phyloP scores from a whole-genome alignment of 2,797 vertebrate genomes.

The Danio jaintianensis region DNA sequence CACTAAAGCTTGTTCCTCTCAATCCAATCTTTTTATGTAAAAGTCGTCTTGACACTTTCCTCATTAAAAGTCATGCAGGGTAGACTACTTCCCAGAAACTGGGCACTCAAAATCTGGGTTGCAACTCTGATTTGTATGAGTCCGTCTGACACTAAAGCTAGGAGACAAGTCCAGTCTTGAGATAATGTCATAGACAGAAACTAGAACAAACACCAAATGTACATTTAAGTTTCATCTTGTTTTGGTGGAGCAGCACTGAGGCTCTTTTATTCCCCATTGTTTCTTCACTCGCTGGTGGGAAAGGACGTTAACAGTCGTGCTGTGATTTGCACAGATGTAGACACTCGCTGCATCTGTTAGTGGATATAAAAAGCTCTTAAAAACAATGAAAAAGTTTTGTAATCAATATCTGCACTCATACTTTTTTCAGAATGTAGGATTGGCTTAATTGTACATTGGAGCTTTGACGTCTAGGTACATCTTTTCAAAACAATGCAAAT shows the following conservation, averaged over 20 bases:
- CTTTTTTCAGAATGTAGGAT: background rate
- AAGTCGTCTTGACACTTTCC: background rate
- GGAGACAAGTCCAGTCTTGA: slow-evolving; percentile 31
- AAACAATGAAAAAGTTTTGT: slow-evolving; percentile 2
- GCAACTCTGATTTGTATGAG: slow-evolving; percentile 4
- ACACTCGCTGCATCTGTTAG: background rate
- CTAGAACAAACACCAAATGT: background rate
- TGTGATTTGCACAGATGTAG: background rate
- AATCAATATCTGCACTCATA: background rate
- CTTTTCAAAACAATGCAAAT: no score
- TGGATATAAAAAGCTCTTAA: slow-evolving; percentile 11
- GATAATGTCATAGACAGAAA: slow-evolving; percentile 14
- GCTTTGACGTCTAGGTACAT: background rate
- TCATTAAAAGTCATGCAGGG: slow-evolving; percentile 9
- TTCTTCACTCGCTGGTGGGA: background rate
- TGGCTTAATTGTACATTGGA: background rate
- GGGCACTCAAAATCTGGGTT: background rate
- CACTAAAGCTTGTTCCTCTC: background rate
- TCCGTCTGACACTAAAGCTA: slow-evolving; percentile 20
- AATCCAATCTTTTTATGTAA: background rate
- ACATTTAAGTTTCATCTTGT: slow-evolving; percentile 29
- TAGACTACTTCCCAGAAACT: slow-evolving; percentile 1
- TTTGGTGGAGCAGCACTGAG: background rate
- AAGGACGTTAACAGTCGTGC: slow-evolving; percentile 12
- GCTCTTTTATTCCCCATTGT: slow-evolving; percentile 22